phyloP scores from a whole-genome alignment of 2,113 vertebrate species.

The Marmota flaviventris region DNA sequence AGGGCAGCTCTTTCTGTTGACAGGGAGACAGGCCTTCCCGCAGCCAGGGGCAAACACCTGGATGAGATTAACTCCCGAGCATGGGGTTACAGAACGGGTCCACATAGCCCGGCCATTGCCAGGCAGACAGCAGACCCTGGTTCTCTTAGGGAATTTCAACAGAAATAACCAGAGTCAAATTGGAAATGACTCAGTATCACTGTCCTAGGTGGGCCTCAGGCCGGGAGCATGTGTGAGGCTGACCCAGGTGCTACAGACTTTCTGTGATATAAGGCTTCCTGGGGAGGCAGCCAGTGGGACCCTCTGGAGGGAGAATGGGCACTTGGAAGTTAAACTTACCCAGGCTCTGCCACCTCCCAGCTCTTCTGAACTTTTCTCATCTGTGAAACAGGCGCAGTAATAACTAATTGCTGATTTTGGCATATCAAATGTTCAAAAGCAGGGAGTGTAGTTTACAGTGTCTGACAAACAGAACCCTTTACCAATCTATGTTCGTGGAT shows the following conservation, averaged over 20 bases:
- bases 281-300: background rate
- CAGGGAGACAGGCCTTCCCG: slow-evolving; percentile 1
- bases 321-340: too few species aligned
- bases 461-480: background rate
- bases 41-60: slow-evolving; percentile 74
- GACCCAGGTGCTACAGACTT: background rate
- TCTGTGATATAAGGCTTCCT: background rate
- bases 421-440: accelerated
- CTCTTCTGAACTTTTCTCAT: background rate
- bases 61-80: slow-evolving; percentile 37
- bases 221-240: background rate
- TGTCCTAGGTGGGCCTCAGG: accelerated
- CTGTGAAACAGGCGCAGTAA: background rate
- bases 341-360: background rate
- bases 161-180: background rate
- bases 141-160: background rate
- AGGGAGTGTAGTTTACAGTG: accelerated
- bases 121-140: background rate
- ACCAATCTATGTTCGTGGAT: background rate
- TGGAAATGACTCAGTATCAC: accelerated
- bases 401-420: accelerated
- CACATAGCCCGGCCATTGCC: accelerated
- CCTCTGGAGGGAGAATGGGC: background rate
- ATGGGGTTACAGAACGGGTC: slow-evolving; percentile 68
- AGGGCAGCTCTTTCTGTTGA: slow-evolving; percentile 65